phyloP scores from a whole-genome alignment of 2,113 vertebrate species.

The Burhinus oedicnemus region DNA sequence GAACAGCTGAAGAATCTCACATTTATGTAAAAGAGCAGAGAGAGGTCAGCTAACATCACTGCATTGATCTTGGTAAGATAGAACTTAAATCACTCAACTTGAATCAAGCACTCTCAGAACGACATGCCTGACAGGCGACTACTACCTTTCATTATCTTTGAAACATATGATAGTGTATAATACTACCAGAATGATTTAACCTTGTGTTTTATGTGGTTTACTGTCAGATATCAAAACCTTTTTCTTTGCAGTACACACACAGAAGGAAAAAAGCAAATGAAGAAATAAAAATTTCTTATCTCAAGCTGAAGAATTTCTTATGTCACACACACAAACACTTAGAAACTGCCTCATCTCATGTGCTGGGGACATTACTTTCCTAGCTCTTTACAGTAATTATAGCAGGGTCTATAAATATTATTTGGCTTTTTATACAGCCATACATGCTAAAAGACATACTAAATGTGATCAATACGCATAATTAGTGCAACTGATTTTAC shows the following conservation, averaged over 20 bases:
- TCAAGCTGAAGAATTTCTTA: background rate
- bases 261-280: background rate
- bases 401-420: background rate
- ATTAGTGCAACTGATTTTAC: background rate
- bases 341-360: background rate
- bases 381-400: background rate
- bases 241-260: background rate
- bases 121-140: background rate
- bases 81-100: background rate
- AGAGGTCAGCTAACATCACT: background rate
- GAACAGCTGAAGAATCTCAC: background rate
- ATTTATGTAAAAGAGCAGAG: background rate
- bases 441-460: background rate
- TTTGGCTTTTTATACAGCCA: background rate
- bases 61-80: rapidly evolving
- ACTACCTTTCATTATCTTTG: background rate
- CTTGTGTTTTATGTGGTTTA: background rate
- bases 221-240: background rate
- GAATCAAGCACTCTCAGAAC: background rate
- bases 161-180: rapidly evolving
- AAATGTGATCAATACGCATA: background rate
- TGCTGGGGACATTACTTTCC: background rate
- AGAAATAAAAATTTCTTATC: background rate
- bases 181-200: background rate
- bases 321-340: background rate